These are phyloP conservation scores for Steinernema hermaphroditum DNA, from an alignment of 2,888 invertebrate genomes.

Conservation along the genomic window DNA sequence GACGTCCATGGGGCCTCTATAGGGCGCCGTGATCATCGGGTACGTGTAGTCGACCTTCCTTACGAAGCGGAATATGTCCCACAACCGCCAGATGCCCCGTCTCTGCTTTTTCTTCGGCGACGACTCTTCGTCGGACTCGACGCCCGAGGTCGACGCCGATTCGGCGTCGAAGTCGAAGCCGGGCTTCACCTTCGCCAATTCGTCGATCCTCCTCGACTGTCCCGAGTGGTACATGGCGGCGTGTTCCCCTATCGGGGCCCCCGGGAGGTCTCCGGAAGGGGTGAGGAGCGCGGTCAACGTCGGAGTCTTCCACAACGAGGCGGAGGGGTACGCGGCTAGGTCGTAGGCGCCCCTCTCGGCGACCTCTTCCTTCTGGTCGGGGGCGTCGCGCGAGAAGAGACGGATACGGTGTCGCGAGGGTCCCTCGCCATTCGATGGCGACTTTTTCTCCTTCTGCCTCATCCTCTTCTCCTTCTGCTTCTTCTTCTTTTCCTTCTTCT, in stretches of 20 bases:
- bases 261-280: background rate
- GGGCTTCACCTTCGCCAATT: background rate
- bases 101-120: background rate
- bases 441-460: background rate
- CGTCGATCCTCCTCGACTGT: background rate
- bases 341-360: background rate
- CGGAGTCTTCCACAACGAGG: background rate
- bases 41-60: conserved; percentile 18
- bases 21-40: conserved; percentile 11
- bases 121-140: background rate
- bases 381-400: conserved; percentile 18
- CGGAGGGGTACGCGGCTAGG: background rate
- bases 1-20: background rate
- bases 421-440: conserved; percentile 15
- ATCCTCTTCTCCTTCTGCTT: conserved; percentile 24
- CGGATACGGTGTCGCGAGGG: background rate
- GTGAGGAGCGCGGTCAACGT: background rate
- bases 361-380: conserved; percentile 9
- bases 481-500: conserved; percentile 33
- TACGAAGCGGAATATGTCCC: background rate
- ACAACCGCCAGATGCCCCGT: background rate
- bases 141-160: background rate
- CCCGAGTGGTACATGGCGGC: conserved; percentile 27
- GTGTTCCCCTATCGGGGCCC: conserved; percentile 19
- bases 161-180: background rate